Percentiles rank a stretch among this genome's conserved stretches.
Conservation (phyloP, 2,888 invertebrate species). For the Tethea ocularis region DNA sequence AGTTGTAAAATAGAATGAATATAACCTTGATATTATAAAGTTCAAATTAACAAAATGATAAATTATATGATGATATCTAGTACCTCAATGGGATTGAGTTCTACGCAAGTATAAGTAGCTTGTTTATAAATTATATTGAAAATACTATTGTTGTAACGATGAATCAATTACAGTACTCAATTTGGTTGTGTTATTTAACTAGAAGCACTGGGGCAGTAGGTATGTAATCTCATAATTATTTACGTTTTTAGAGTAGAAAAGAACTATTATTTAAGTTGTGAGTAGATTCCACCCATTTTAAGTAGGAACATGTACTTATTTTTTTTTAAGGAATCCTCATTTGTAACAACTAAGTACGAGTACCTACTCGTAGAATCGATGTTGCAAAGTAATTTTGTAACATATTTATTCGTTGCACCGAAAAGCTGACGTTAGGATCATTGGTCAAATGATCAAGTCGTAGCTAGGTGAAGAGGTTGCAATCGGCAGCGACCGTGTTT, state of each 20-base stretch:
- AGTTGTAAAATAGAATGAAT: background rate
- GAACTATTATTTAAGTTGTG: too few relatives aligned
- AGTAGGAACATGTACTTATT: background rate
- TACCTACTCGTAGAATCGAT: background rate
- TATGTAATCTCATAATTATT: background rate
- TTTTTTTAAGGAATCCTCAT: too few relatives aligned
- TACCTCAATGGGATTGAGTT: slow-evolving; percentile 18
- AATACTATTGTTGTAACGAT: slow-evolving; percentile 49
- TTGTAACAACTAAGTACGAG: too few relatives aligned
- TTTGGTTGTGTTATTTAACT: slow-evolving; percentile 36
- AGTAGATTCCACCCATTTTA: background rate
- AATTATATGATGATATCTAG: background rate
- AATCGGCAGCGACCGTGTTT: slow-evolving; percentile 11
- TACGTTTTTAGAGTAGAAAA: background rate
- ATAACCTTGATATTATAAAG: background rate
- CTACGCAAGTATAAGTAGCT: slow-evolving; percentile 39
- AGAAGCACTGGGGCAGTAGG: background rate
- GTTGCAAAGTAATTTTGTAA: slow-evolving; percentile 8
- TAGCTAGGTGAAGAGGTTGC: slow-evolving; percentile 10
- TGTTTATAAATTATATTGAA: slow-evolving; percentile 51
- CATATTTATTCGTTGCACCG: background rate
- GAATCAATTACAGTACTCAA: slow-evolving; percentile 36
- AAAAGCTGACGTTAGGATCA: background rate
- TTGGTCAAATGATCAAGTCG: slow-evolving; percentile 8
- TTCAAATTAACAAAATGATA: background rate